These are phyloP conservation scores for Benthosema pterotum DNA, from an alignment of 2,797 vertebrate species.

Conservation along the genomic window DNA sequence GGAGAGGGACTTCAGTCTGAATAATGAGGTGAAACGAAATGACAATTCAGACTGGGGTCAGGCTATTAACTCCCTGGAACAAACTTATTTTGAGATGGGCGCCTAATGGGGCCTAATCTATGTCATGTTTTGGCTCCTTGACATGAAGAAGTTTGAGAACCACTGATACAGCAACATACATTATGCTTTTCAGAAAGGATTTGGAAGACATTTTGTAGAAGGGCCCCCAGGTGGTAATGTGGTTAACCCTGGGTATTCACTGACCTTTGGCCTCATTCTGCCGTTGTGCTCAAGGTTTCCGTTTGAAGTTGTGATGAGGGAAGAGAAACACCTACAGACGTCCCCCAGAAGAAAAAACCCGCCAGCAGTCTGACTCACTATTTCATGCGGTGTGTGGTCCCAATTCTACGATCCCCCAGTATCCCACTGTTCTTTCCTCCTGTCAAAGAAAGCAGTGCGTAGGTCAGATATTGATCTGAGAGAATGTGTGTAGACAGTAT, in stretches of 20 bases:
- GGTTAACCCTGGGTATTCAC: conserved; percentile 48
- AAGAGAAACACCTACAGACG: conserved; percentile 47
- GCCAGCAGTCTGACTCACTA: conserved; percentile 34
- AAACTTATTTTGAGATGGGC: too few relatives aligned
- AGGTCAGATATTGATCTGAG: conserved; percentile 64
- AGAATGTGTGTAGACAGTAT: conserved; percentile 16
- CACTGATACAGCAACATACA: too few relatives aligned
- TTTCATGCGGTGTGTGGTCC: conserved; percentile 19
- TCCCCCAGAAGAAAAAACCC: conserved; percentile 42
- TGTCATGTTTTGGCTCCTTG: too few relatives aligned
- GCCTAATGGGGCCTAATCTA: too few relatives aligned
- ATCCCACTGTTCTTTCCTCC: conserved; percentile 25
- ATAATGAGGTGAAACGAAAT: too few relatives aligned
- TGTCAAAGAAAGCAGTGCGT: conserved; percentile 52
- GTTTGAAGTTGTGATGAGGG: conserved; percentile 56
- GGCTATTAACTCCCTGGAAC: too few relatives aligned
- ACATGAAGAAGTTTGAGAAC: too few relatives aligned
- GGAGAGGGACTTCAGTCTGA: too few relatives aligned
- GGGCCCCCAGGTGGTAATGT: not conserved
- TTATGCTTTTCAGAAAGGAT: too few relatives aligned
- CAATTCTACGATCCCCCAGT: conserved; percentile 47
- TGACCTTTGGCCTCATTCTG: conserved; percentile 57
- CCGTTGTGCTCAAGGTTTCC: conserved; percentile 43
- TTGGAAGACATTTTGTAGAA: too few relatives aligned
- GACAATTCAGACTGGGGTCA: too few relatives aligned